Percentiles rank a stretch among this genome's conserved stretches.
Conservation (phyloP, 2,888 invertebrate genomes). For the Erebia ligea region DNA sequence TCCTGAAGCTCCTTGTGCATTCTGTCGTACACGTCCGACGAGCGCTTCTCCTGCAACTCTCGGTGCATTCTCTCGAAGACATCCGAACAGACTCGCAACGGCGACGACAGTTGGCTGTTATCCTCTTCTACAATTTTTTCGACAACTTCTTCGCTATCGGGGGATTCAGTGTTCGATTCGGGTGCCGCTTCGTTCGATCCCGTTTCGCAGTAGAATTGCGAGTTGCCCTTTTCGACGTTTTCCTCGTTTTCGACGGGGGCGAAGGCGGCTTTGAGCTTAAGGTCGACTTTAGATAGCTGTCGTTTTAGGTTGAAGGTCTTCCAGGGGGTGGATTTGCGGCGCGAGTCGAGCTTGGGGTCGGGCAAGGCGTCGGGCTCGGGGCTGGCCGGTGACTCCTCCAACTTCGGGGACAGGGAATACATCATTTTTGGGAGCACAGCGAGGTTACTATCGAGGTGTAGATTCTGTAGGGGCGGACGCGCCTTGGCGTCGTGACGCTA, state of each 20-base stretch:
- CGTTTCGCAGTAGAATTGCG: slow-evolving; percentile 72
- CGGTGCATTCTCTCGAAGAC: slow-evolving; percentile 72
- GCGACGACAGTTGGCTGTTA: slow-evolving; percentile 53
- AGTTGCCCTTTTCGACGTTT: slow-evolving; percentile 54
- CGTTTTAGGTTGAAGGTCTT: slow-evolving; percentile 91
- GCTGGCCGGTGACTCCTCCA: slow-evolving; percentile 60
- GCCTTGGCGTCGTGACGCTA: slow-evolving; percentile 15
- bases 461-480: slow-evolving; percentile 20
- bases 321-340: slow-evolving; percentile 88
- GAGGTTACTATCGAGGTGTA: slow-evolving; percentile 38
- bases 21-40: slow-evolving; percentile 66
- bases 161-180: slow-evolving; percentile 51
- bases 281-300: slow-evolving; percentile 90
- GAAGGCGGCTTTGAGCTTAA: slow-evolving; percentile 88
- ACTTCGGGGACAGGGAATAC: slow-evolving; percentile 67
- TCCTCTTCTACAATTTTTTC: slow-evolving; percentile 45
- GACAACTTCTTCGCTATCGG: slow-evolving; percentile 48
- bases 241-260: slow-evolving; percentile 69
- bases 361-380: slow-evolving; percentile 53
- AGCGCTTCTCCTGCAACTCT: slow-evolving; percentile 64
- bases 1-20: slow-evolving; percentile 77
- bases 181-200: slow-evolving; percentile 55
- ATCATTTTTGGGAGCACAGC: slow-evolving; percentile 61
- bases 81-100: slow-evolving; percentile 68
- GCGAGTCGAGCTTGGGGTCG: slow-evolving; percentile 66